phyloP scores from a whole-genome alignment of 2,888 invertebrate species.

The Drosophila algonquin region DNA sequence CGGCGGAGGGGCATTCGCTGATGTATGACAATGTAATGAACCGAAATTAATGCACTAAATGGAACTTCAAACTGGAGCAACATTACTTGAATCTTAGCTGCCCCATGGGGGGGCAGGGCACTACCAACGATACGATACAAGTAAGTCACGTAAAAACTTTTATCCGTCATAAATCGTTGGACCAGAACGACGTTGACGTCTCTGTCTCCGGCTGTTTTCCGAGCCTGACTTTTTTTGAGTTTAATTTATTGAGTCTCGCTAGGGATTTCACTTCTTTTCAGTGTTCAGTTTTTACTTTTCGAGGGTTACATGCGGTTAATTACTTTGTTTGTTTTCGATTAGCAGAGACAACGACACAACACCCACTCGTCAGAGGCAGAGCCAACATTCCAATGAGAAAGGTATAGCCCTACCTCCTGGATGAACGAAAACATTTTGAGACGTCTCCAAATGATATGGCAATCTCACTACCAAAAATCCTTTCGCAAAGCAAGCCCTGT shows the following conservation, averaged over 20 bases:
- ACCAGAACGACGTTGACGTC: slow-evolving; percentile 77
- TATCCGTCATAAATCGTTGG: slow-evolving; percentile 78
- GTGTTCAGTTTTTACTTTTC: slow-evolving; percentile 47
- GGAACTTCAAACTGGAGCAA: slow-evolving; percentile 68
- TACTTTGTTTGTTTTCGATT: slow-evolving; percentile 72
- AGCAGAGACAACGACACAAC: slow-evolving; percentile 25
- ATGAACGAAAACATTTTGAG: no score
- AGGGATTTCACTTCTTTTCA: slow-evolving; percentile 75
- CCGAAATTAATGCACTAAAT: slow-evolving; percentile 74
- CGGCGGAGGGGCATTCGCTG: slow-evolving; percentile 57
- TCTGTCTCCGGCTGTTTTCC: slow-evolving; percentile 21
- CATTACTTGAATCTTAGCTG: slow-evolving; percentile 19
- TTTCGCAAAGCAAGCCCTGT: no score
- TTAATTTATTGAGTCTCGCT: slow-evolving; percentile 46
- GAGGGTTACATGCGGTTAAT: slow-evolving; percentile 67
- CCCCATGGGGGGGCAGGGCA: slow-evolving; percentile 5
- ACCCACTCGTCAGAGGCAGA: slow-evolving; percentile 1
- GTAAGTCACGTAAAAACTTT: slow-evolving; percentile 76
- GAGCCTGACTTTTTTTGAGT: slow-evolving; percentile 44
- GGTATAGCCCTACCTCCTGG: neutral
- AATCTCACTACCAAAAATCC: no score
- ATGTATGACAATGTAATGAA: slow-evolving; percentile 79
- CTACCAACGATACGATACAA: neutral
- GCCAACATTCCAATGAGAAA: slow-evolving; percentile 13
- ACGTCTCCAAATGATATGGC: no score